Evolutionary conservation across 2,797 vertebrate species (phyloP).

Genomic region (Galago senegalensis): DNA sequence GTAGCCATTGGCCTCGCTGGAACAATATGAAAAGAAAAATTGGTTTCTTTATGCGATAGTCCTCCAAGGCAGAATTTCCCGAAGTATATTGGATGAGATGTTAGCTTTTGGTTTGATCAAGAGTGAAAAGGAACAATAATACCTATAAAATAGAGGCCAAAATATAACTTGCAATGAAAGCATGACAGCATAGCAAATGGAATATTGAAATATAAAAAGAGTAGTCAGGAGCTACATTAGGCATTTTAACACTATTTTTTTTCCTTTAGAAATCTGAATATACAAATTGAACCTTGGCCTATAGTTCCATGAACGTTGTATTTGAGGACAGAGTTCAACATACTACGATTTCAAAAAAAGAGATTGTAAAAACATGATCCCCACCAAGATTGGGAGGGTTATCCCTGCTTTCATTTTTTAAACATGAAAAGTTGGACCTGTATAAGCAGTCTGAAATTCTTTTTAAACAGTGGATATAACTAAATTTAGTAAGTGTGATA

Average conservation of each 20-base stretch:
- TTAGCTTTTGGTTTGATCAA: constrained; percentile 2
- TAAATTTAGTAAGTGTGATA: neutral
- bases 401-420: neutral
- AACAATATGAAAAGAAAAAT: neutral
- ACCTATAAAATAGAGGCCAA: neutral
- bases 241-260: neutral
- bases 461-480: neutral
- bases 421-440: neutral
- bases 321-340: neutral
- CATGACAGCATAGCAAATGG: neutral
- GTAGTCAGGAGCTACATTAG: neutral
- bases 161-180: neutral
- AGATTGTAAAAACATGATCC: neutral
- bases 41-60: neutral
- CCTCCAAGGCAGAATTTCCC: neutral
- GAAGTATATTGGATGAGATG: neutral
- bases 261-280: neutral
- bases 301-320: neutral
- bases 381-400: neutral
- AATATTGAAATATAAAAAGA: constrained; percentile 2
- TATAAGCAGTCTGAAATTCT: neutral
- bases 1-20: neutral
- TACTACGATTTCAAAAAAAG: constrained; percentile 13
- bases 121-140: neutral
- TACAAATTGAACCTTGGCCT: neutral